Evolutionary conservation across 1,140 invertebrate genomes (phyloP).

Genomic region (Anthonomus grandis): DNA sequence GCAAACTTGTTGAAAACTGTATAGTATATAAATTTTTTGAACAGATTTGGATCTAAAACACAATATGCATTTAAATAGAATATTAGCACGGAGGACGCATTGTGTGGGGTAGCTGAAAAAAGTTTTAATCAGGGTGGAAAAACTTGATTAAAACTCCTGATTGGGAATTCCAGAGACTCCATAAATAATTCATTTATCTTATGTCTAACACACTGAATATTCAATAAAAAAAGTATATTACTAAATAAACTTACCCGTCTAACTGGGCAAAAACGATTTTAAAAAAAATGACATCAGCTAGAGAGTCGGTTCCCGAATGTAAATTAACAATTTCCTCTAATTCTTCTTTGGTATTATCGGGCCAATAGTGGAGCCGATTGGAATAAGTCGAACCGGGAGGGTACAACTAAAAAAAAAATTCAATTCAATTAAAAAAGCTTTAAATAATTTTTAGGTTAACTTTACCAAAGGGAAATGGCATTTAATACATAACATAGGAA

Average conservation of each 20-base stretch:
- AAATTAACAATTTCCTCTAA: slow-evolving; percentile 14
- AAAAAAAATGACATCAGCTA: slow-evolving; percentile 5
- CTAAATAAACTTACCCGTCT: slow-evolving; percentile 15
- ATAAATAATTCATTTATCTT: no score
- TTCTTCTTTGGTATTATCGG: slow-evolving; percentile 5
- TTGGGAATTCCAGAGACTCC: no score
- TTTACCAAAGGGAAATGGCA: slow-evolving; percentile 32
- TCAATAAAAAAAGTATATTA: no score
- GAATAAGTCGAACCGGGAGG: slow-evolving; percentile 24
- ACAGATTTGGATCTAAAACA: no score
- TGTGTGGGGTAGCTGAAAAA: no score
- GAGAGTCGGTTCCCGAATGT: background rate
- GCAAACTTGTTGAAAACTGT: no score
- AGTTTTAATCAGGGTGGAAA: no score
- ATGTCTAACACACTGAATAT: no score
- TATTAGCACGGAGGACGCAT: no score
- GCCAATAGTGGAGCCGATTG: slow-evolving; percentile 26
- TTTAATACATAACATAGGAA: slow-evolving; percentile 31
- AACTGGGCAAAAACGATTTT: background rate
- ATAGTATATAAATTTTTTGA: no score
- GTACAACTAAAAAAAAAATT: slow-evolving; percentile 26
- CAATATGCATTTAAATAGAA: no score
- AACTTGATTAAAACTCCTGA: no score
- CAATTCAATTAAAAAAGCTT: background rate
- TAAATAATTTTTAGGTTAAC: background rate